Evolutionary conservation across 2,888 invertebrate species (phyloP).

Genomic region (Aphodius granarius): DNA sequence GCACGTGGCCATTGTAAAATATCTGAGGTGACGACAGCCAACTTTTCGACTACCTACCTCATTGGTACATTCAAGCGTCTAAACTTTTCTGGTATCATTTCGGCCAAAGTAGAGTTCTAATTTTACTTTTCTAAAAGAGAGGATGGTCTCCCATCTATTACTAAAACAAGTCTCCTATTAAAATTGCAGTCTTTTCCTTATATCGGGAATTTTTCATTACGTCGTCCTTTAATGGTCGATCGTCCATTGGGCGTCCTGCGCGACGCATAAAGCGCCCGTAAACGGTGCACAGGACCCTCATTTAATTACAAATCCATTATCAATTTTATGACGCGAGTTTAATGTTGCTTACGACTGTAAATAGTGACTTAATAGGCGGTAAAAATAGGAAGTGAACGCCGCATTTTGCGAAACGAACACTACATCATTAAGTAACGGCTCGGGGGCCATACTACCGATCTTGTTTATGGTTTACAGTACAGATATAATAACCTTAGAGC

Average conservation of each 20-base stretch:
- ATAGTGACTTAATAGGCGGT: neutral
- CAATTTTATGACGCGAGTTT: constrained; percentile 1
- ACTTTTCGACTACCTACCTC: no score
- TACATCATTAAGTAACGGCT: neutral
- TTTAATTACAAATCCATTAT: constrained; percentile 8
- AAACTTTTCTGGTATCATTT: no score
- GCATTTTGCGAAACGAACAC: constrained; percentile 5
- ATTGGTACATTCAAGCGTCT: no score
- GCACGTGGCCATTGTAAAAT: no score
- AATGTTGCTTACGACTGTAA: constrained; percentile 1
- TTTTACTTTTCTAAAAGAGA: no score
- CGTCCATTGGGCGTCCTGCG: neutral
- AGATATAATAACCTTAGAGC: neutral
- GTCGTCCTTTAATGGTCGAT: neutral
- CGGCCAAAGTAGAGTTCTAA: no score
- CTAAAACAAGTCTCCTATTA: neutral
- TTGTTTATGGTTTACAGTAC: neutral
- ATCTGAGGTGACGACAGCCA: no score
- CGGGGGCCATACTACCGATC: neutral
- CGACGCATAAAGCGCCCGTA: neutral
- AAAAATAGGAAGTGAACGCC: constrained; percentile 9
- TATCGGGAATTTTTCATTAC: neutral
- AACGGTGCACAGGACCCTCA: neutral
- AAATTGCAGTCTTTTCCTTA: neutral
- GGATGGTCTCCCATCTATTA: no score